Conservation (phyloP, 2,888 invertebrate species). For the Penaeus monodon region DNA sequence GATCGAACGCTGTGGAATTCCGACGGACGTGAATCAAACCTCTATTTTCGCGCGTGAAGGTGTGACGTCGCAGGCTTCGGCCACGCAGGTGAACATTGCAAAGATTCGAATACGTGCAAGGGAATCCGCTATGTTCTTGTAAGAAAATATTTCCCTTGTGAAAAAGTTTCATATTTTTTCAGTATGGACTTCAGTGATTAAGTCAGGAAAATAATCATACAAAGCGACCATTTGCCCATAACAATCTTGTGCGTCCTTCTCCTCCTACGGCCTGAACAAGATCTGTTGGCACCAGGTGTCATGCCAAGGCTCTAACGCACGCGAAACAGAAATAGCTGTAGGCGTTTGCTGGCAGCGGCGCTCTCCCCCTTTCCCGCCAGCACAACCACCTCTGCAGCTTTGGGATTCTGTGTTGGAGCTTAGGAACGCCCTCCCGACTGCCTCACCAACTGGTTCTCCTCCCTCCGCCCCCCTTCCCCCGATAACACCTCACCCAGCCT, state of each 20-base stretch:
- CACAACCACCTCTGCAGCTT: background rate
- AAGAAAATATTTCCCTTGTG: too few species aligned
- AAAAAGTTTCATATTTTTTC: too few species aligned
- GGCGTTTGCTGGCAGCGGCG: conserved; percentile 18
- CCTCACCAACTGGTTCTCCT: background rate
- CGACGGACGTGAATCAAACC: background rate
- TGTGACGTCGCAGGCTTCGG: background rate
- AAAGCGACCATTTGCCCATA: too few species aligned
- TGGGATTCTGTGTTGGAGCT: background rate
- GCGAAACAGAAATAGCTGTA: conserved; percentile 15
- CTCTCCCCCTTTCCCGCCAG: conserved; percentile 13
- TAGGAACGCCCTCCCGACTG: background rate
- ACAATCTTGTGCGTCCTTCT: too few species aligned
- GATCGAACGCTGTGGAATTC: too few species aligned
- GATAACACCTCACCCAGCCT: background rate
- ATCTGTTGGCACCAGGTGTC: conserved; percentile 1
- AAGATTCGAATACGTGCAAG: too few species aligned
- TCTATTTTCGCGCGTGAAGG: conserved; percentile 15
- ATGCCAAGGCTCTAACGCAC: conserved; percentile 15
- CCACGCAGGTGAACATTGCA: too few species aligned
- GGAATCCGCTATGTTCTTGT: too few species aligned
- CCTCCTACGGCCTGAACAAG: too few species aligned
- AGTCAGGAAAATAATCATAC: too few species aligned
- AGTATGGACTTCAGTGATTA: too few species aligned
- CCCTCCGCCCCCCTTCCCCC: conserved; percentile 2